These are phyloP conservation scores for Melanostigma gelatinosum DNA, from an alignment of 2,113 vertebrate genomes.

Conservation along the genomic window DNA sequence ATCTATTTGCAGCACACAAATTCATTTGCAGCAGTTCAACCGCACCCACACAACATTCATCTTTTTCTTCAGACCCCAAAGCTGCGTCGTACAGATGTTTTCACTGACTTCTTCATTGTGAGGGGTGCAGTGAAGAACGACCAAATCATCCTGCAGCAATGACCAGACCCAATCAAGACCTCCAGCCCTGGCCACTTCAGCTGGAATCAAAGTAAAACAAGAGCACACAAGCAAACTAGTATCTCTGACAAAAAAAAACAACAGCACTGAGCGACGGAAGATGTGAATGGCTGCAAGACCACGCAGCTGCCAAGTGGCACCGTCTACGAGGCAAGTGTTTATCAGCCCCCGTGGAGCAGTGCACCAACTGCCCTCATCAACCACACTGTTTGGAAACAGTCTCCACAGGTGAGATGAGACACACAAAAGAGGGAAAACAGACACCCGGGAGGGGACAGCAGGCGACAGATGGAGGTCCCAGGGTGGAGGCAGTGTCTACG, in stretches of 20 bases:
- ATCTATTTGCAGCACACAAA: conserved; percentile 10
- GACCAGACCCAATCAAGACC: conserved; percentile 4
- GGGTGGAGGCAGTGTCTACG: conserved; percentile 68
- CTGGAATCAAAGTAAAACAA: conserved; percentile 21
- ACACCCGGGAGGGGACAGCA: conserved; percentile 39
- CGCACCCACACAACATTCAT: neutral
- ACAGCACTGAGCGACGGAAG: conserved; percentile 8
- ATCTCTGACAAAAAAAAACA: conserved; percentile 1
- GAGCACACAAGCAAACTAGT: conserved; percentile 6
- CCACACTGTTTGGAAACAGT: conserved; percentile 25
- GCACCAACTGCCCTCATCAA: conserved; percentile 18
- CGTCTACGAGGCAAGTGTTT: neutral
- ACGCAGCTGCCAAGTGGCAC: neutral
- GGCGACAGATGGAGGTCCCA: conserved; percentile 42
- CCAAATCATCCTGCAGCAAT: neutral
- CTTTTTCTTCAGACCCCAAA: conserved; percentile 3
- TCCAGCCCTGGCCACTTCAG: neutral
- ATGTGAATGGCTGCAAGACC: conserved; percentile 21
- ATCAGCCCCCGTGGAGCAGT: conserved; percentile 13
- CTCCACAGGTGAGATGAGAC: conserved; percentile 47
- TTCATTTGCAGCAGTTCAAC: conserved; percentile 22
- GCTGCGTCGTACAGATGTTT: neutral
- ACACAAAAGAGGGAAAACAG: conserved; percentile 21
- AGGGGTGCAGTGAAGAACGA: conserved; percentile 6
- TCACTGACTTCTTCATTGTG: conserved; percentile 1